These are phyloP conservation scores for Erpetoichthys calabaricus DNA, from an alignment of 2,797 vertebrate species.

Conservation along the genomic window DNA sequence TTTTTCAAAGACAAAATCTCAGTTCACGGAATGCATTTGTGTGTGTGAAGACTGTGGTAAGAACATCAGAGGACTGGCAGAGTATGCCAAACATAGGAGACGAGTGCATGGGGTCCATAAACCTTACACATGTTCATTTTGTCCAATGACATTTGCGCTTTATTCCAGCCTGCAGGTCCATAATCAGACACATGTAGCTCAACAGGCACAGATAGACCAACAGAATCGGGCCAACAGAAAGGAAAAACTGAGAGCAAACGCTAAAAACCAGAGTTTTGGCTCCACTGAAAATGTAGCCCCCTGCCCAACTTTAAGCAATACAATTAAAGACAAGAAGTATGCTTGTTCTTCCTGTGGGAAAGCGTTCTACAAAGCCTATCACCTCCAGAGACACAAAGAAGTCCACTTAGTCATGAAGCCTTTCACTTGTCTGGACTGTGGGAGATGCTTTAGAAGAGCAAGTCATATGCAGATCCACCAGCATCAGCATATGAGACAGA, in stretches of 20 bases:
- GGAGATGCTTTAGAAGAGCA: slow-evolving; percentile 3
- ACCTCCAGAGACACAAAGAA: not conserved
- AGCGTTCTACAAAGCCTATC: not conserved
- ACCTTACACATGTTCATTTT: not conserved
- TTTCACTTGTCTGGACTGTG: slow-evolving; percentile 12
- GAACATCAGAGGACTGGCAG: not conserved
- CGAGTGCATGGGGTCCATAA: not conserved
- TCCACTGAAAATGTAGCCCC: not conserved
- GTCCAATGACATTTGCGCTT: not conserved
- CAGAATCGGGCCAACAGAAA: not conserved
- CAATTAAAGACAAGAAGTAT: not conserved
- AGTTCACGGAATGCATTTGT: not conserved
- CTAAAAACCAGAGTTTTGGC: not conserved
- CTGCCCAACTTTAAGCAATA: not conserved
- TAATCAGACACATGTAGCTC: not conserved
- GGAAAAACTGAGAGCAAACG: no score
- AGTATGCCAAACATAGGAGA: not conserved
- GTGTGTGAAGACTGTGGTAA: not conserved
- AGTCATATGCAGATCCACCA: not conserved
- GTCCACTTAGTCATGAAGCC: not conserved
- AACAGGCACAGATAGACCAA: not conserved
- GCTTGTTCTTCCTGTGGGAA: not conserved
- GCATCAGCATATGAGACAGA: not conserved
- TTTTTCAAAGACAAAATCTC: no score
- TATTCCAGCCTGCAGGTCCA: not conserved